Evolutionary conservation across 2,797 vertebrate species (phyloP), one percentile per base, ranked within the genome.

Genomic region (Chrosomus eos): DNA sequence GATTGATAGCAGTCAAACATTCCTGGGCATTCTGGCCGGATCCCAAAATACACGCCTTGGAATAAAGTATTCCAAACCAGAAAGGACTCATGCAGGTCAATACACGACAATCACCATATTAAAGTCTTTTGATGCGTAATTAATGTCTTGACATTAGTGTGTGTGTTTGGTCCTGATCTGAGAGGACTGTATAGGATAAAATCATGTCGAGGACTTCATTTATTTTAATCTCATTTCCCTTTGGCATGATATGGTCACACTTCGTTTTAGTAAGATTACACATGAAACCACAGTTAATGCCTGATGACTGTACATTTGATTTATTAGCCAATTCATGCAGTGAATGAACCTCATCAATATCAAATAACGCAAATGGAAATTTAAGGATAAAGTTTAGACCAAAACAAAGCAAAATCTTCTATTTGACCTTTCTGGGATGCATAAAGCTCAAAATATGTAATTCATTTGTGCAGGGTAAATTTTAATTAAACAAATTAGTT

Each of bases 31-130:
- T 87, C 85, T 93, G 90, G 91, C 84, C 40, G 53, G 74, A 11
- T 80, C 85, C 88, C 91, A 92, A 88, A 90, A 87, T 88, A 77
- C 70, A 90, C 82, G 88, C 89, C 90, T 92, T 74, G 82, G 87
- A 66, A 85, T 86, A 87, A 88, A 87, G 86, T 87, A 62, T 87
- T 48, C 60, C 89, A 58, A 75, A 71, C 80, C 53, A 64, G 85
- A 87, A 80, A 83, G 68, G 78, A 66, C 53, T 64, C 45, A 28
- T 28, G 13, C 60, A 31, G 81, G 60, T 83, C 43, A 70, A 26
- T 4, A 16, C 45, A 26, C 43, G 68, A 51, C 64, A 33, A 5
- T 75, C 6, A 4, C 36, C 33, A 23, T 40, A 23, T 14, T 55
- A 5, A 70, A 38, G 78, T 21, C 8, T 14, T 67, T 2, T 36